Percentiles rank a stretch among this genome's conserved stretches.
phyloP scores from a whole-genome alignment of 1,140 invertebrate genomes.

The Phthorimaea operculella region DNA sequence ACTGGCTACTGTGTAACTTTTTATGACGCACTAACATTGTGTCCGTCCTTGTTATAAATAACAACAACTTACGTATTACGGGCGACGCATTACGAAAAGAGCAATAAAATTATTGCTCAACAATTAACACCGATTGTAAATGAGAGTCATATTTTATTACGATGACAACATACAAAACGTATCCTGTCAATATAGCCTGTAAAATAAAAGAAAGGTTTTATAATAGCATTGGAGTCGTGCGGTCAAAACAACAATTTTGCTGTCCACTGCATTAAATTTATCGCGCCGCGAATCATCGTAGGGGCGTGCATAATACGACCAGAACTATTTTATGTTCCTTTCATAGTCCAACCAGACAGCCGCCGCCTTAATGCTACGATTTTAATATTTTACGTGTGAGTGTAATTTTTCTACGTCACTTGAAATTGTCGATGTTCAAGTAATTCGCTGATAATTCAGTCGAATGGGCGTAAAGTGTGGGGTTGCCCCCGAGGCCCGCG shows the following conservation, averaged over 20 bases:
- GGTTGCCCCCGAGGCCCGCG: too few relatives aligned
- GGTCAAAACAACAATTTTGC: conserved; percentile 64
- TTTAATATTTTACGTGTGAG: conserved; percentile 18
- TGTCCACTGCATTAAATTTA: conserved; percentile 64
- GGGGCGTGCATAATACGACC: conserved; percentile 58
- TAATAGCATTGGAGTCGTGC: conserved; percentile 41
- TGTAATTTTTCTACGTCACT: conserved; percentile 10
- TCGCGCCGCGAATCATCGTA: conserved; percentile 54
- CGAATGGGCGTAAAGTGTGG: not conserved
- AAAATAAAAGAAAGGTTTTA: conserved; percentile 48
- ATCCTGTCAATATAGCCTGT: conserved; percentile 40
- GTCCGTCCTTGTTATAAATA: not conserved
- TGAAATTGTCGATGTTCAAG: not conserved
- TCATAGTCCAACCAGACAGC: conserved; percentile 9
- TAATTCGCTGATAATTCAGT: not conserved
- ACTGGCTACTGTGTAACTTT: too few relatives aligned
- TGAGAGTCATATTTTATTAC: conserved; percentile 11
- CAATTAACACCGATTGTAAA: conserved; percentile 5
- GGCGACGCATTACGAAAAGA: not conserved
- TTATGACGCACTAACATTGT: too few relatives aligned
- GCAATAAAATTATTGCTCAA: not conserved
- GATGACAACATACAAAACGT: conserved; percentile 21
- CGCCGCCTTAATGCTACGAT: conserved; percentile 19
- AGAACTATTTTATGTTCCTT: conserved; percentile 49
- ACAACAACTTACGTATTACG: not conserved